Evolutionary conservation across 2,113 vertebrate species (phyloP), one percentile per base, ranked within the genome.

Genomic region (Aldabrachelys gigantea): DNA sequence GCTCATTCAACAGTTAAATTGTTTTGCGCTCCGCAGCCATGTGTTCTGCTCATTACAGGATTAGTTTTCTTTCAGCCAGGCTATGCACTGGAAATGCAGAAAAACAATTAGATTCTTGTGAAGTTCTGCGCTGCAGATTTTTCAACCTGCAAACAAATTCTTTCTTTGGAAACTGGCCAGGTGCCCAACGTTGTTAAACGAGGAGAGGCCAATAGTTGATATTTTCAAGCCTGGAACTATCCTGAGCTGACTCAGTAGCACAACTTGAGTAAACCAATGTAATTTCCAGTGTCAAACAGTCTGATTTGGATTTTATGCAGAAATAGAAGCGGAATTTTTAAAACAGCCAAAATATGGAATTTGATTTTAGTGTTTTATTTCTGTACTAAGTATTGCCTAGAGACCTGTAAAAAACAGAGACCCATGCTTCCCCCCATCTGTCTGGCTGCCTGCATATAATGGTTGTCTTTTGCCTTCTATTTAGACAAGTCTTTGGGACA

Each of bases 161-260:
- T 87, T 84, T 38, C 50, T 85, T 79, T 92, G 91, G 89, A 95
- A 93, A 44, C 76, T 44, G 25, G 83, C 80, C 87, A 88, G 88
- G 69, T 79, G 54, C 65, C 76, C 65, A 50, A 78, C 54, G 91
- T 47, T 49, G 3, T 52, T 76, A 89, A 80, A 35, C 56, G 53
- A 82, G 25, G 75, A 41, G 90, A 92, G 84, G 47, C 89, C 41
- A 88, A 85, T 57, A 54, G 8, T 19, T 85, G 92, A 83, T 82
- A 88, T 52, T 84, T 85, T 75, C 75, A 31, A 31, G 78, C 53
- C 85, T 82, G 79, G 38, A 82, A 59, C 44, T 75, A 31, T 31
- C 81, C 87, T 57, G 50, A 1, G 0, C 72, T 7, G 21, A 50
- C 72, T 52, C 52, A 14, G 27, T 62, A 31, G n/a, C 0, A 0